Base-by-base conservation (phyloP, 1,140 invertebrate genomes). In the Rhyzopertha dominica region DNA sequence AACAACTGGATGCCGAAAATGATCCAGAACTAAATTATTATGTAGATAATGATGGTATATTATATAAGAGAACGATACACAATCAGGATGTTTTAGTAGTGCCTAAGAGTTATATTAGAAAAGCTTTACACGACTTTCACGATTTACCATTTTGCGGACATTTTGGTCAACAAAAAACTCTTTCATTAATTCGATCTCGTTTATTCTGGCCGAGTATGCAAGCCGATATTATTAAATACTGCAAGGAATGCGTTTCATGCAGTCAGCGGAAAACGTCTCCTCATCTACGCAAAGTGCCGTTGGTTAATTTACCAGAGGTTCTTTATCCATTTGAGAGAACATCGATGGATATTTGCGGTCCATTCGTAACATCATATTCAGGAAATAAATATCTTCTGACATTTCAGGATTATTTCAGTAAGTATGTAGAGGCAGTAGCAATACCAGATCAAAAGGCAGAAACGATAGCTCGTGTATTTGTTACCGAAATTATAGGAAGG, bases 221-320 rank as follows among this genome's bases (percentile, higher is more conserved):
- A 36, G 23, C 28, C 29, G 34, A 32, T 26, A 48, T 48, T 26
- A 32, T 19, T 14, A 34, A 43, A 9, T 48, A 48, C 36, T 23
- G 23, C 13, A 43, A 12, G 12, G 19, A 20, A 17, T 48, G 46
- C 9, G 17, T 30, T 14, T 9, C 35, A 14, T 37, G 35, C 16
- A 37, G 25, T 10, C 35, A 19, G 10, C 9, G 35, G 10, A 37
- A 37, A 37, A 22, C 35, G 5, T 37, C 35, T 14, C 3, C 18
- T n/a, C n/a, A n/a, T n/a, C 4, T 20, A 10, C 13, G 14, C 4
- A 37, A 37, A 14, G 38, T 17, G 7, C 38, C 38, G 1, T 14
- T 29, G n/a, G 23, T 14, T n/a, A 9, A 28, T 4, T 40, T 28
- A 9, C 10, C 13, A 23, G 9, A 9, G 16, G 24, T 14, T 14